Conservation (phyloP, 2,113 vertebrate species). For the Stercorarius parasiticus region DNA sequence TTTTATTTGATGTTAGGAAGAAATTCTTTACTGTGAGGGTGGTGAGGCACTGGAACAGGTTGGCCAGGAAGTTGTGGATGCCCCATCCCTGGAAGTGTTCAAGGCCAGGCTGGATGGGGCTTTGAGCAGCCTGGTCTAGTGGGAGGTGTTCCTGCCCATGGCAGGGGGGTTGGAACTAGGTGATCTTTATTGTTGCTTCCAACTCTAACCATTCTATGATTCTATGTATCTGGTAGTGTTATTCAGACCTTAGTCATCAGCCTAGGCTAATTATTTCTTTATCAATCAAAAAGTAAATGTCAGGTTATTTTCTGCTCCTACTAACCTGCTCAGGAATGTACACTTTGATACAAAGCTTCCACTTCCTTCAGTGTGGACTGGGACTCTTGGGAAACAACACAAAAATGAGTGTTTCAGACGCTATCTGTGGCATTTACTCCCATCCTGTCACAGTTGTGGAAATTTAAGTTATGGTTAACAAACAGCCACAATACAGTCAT, state of each 20-base stretch:
- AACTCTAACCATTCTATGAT: neutral
- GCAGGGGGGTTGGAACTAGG: neutral
- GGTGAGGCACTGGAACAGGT: neutral
- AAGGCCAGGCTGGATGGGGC: neutral
- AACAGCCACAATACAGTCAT: neutral
- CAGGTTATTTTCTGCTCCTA: neutral
- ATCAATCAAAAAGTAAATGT: neutral
- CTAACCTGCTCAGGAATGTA: neutral
- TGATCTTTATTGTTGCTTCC: neutral
- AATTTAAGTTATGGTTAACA: neutral
- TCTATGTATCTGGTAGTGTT: neutral
- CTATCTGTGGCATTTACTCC: conserved; percentile 3
- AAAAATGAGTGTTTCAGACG: fast-evolving
- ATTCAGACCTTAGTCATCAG: neutral
- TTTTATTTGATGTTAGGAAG: neutral
- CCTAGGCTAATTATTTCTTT: neutral
- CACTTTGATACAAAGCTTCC: neutral
- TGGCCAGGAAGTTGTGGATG: neutral
- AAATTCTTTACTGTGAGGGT: neutral
- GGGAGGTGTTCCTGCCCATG: neutral
- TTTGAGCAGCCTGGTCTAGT: neutral
- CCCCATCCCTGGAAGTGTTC: neutral
- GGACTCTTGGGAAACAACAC: neutral
- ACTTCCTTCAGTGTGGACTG: neutral
- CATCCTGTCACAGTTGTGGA: neutral